These are phyloP conservation scores for Tichodroma muraria DNA, from an alignment of 2,113 vertebrate species.

Conservation along the genomic window DNA sequence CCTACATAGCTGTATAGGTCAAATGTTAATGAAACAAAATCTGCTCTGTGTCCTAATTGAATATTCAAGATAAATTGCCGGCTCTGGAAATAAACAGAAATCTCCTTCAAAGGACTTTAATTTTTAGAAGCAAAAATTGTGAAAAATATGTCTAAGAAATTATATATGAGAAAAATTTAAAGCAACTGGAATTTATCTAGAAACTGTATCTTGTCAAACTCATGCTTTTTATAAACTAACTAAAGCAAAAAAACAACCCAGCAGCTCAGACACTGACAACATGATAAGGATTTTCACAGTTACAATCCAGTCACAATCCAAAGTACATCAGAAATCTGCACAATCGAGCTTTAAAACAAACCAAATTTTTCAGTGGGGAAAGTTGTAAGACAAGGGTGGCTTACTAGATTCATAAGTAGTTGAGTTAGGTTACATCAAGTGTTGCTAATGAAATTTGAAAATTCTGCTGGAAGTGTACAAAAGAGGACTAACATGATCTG, in stretches of 20 bases:
- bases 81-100: neutral
- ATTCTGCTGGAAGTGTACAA: constrained; percentile 32
- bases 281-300: constrained; percentile 31
- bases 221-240: neutral
- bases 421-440: constrained; percentile 34
- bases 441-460: constrained; percentile 47
- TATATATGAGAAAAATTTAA: neutral
- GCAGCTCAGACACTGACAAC: neutral
- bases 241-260: neutral
- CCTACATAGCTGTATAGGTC: neutral
- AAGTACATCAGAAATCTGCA: constrained; percentile 31
- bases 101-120: neutral
- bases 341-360: constrained; percentile 31
- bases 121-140: neutral
- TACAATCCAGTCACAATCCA: neutral
- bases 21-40: neutral
- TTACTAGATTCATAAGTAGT: constrained; percentile 20
- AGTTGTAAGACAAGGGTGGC: constrained; percentile 20
- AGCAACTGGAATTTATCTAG: neutral
- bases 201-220: neutral
- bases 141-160: neutral
- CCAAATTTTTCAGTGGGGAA: constrained; percentile 33
- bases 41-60: neutral
- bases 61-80: neutral
- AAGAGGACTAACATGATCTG: constrained; percentile 9